Evolutionary conservation across 1,140 invertebrate genomes (phyloP), one percentile per base, ranked within the genome.

Genomic region (Drosophila littoralis): DNA sequence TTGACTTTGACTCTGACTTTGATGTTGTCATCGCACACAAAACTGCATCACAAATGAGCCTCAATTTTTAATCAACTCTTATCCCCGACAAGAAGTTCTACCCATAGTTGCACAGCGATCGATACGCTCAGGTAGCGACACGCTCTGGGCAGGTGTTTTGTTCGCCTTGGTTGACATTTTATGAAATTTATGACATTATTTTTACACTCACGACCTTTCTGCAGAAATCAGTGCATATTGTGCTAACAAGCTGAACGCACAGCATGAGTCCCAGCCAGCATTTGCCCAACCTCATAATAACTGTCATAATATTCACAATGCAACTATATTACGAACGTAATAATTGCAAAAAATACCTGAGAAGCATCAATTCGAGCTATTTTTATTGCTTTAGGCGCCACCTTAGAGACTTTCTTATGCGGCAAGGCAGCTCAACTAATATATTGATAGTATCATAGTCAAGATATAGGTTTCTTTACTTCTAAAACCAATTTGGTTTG

Each of bases 261-360:
- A 22, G 28, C 8, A n/a, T 10, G 33, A 17, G 1, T 46, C n/a
- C n/a, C 12, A 22, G 22, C 28, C 35, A 7, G 6, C 8, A 32
- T 52, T 71, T 35, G 8, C n/a, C 51, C 7, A 15, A 54, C 64
- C 66, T 36, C 51, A 36, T 72, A 42, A 72, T 71, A 81, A 64
- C 67, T 79, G 79, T 83, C 79, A 82, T 74, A 82, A 83, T 79
- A 83, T 83, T 68, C 54, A 74, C 69, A 75, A 61, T 73, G 46
- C 65, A 32, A 75, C 76, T 74, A 61, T 77, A 79, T 79, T 78
- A 79, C 50, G 32, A 51, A 40, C 8, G 13, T 38, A 35, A 40
- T 58, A 57, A 57, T 15, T 50, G 46, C 42, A 22, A 33, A 22
- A 17, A 22, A 22, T 22, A 2, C 1, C 22, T 22, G 22, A 22